Base-by-base conservation (phyloP, 2,888 invertebrate species). In the Podabrus alpinus region DNA sequence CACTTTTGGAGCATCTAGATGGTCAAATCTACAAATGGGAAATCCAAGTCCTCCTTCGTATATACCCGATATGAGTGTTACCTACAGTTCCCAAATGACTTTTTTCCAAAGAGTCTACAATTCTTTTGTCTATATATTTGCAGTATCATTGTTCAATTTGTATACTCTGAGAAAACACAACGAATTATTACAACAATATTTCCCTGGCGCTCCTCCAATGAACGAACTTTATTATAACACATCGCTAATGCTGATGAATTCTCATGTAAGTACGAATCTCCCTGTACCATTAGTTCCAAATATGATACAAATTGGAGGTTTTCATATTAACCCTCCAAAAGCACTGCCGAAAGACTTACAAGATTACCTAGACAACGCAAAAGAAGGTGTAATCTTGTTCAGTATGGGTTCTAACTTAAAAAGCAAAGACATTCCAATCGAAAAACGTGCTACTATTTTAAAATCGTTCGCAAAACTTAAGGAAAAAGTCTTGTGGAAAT, bases 1-100 rank as follows among this genome's bases (percentile, higher is more conserved):
- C 80, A 87, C 79, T 0, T 59, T 75, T 15, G 87, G 86, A 16
- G 86, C 85, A 71, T 84, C 85, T 68, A 85, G 86, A 68, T 86
- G 86, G 79, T 86, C 88, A 81, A 87, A 87, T 69, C 86, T 87
- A 72, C 85, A 86, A 79, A 86, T 88, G 84, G 89, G 89, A 0
- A 80, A 87, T 62, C 85, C 89, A 1, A 84, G 83, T 1, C 87
- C 88, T 0, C 87, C 87, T 82, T 87, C 89, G 0, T 88, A 87
- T 81, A 87, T 89, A 45, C 88, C 89, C 0, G 87, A 89, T 66
- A 86, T 85, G 11, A 87, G 45, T 9, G n/a, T 68, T 5, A 25
- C 64, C 3, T 29, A 45, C 9, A 15, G 71, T 1, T n/a, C 17
- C 3, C 45, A 71, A 45, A 77, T 71, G 69, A 72, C 13, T 13